A percentile compares a stretch with the other conserved stretches of the same genome.
Conservation (phyloP, 2,797 vertebrate species). For the Tympanoctomys barrerae region DNA sequence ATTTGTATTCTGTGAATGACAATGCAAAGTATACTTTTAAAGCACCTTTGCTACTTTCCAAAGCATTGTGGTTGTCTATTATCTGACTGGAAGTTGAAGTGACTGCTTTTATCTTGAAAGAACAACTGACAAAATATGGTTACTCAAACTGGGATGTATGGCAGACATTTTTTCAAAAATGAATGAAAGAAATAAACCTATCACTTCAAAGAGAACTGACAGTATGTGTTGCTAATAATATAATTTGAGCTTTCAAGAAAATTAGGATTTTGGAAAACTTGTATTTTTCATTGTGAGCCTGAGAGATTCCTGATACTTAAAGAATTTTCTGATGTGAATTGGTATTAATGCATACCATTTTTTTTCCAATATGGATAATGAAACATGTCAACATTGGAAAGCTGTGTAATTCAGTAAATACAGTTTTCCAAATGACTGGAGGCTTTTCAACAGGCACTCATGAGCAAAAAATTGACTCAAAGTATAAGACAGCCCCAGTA, state of each 20-base stretch:
- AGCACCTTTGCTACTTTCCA: not conserved
- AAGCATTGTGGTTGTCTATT: not conserved
- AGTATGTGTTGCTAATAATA: constrained; percentile 56
- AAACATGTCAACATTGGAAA: not conserved
- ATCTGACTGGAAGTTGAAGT: not conserved
- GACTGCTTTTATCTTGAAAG: constrained; percentile 67
- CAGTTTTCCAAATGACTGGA: constrained; percentile 14
- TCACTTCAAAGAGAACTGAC: constrained; percentile 67
- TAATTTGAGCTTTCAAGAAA: constrained; percentile 69
- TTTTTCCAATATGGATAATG: not conserved
- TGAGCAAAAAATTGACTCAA: constrained; percentile 6
- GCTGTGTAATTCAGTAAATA: not conserved
- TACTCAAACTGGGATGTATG: constrained; percentile 51
- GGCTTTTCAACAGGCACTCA: constrained; percentile 19
- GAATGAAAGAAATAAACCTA: constrained; percentile 53
- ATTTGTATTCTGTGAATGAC: constrained; percentile 17
- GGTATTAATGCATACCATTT: not conserved
- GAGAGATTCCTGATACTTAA: not conserved
- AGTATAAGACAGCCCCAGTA: not conserved
- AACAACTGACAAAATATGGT: constrained; percentile 60
- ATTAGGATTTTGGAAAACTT: constrained; percentile 60
- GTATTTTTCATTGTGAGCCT: not conserved
- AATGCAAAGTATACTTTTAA: not conserved
- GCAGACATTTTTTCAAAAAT: constrained; percentile 63
- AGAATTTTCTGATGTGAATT: constrained; percentile 26